Base-by-base conservation (phyloP, 2,797 vertebrate species). In the Lycodopsis pacificus region DNA sequence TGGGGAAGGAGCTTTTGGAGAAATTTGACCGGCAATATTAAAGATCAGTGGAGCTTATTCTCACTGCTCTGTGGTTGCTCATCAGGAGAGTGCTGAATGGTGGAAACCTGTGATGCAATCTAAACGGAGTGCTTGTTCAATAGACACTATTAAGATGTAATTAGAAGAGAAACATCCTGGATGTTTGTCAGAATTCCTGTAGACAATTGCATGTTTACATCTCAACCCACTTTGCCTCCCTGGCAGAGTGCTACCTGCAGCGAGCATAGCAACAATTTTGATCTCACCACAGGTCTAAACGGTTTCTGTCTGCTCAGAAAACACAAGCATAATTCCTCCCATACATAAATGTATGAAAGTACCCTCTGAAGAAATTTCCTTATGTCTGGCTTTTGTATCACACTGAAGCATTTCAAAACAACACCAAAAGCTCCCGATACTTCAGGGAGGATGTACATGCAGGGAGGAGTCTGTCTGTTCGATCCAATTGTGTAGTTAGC, bases 131-230 rank as follows among this genome's bases (percentile, higher is more conserved):
- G 51, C 48, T 76, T 36, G 51, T 82, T 83, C 73, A 85, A 68
- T 59, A 75, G 40, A 71, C 66, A 71, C 65, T 51, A 59, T 53
- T 66, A 74, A 82, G 62, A 84, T 80, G 68, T 77, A 84, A 91
- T 87, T 89, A 84, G 69, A 81, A 36, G 57, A 75, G 62, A 87
- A 84, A 79, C 62, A 73, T 74, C 20, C 25, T 40, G 38, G 20
- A 32, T 71, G 65, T 85, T 81, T 80, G 63, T 79, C 73, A 67
- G 73, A 79, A 63, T 17, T 72, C 56, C 53, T 80, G 68, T 38
- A 76, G 77, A 89, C 68, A 85, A 83, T 77, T 67, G 46, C 34
- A 76, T 87, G 88, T 92, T 90, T 89, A 81, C 75, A 76, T 74
- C 77, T 81, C 59, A 64, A 17, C 36, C 78, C 71, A 82, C 66